A percentile compares a stretch with the other conserved stretches of the same genome.
phyloP scores from a whole-genome alignment of 2,888 invertebrate species.

The Plebejus argus region DNA sequence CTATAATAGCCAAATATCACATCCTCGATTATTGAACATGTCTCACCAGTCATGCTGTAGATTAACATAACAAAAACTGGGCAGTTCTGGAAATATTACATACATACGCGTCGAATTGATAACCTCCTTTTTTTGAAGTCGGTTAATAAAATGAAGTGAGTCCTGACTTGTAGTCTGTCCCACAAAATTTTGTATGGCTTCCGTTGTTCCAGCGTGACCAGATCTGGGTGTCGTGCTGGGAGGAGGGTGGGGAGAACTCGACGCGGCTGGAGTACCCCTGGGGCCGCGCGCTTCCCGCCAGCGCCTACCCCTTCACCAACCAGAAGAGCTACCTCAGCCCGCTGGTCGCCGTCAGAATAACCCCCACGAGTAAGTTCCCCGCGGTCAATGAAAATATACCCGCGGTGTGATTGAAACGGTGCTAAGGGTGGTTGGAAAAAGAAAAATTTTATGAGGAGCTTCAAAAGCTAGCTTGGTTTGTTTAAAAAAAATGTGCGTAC shows the following conservation, averaged over 20 bases:
- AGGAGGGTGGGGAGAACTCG: slow-evolving; percentile 81
- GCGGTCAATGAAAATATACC: no score
- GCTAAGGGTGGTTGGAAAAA: not conserved
- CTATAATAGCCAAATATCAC: no score
- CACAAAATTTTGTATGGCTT: no score
- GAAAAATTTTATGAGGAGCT: not conserved
- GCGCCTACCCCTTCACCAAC: slow-evolving; percentile 81
- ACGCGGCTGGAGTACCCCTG: slow-evolving; percentile 64
- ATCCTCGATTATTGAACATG: no score
- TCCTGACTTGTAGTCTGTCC: no score
- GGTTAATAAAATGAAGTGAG: no score
- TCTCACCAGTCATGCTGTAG: no score
- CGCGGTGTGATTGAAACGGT: not conserved
- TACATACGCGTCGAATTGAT: no score
- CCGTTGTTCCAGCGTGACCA: slow-evolving; percentile 70
- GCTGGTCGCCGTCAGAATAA: slow-evolving; percentile 79
- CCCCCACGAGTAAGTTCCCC: slow-evolving; percentile 49
- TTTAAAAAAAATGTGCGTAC: not conserved
- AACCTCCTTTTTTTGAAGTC: no score
- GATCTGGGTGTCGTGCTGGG: slow-evolving; percentile 91
- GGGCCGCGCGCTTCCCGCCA: slow-evolving; percentile 81
- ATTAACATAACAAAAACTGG: no score
- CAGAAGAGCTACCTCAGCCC: slow-evolving; percentile 77
- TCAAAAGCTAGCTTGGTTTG: not conserved
- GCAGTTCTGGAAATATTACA: no score